Base-by-base conservation (phyloP, 2,888 invertebrate species). In the Eubasilissa splendida region DNA sequence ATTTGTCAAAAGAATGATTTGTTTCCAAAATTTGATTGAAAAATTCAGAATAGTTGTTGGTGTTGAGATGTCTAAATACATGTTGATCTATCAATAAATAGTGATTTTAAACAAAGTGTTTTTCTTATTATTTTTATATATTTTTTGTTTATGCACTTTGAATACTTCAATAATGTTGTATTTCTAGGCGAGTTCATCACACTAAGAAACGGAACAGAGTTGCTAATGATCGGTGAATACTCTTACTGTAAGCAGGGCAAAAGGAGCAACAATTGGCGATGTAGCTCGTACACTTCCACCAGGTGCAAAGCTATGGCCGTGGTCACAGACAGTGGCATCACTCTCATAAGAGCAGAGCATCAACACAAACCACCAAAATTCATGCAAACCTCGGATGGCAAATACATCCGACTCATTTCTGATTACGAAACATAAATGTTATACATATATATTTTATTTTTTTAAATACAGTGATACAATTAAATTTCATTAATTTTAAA, bases 301-400 rank as follows among this genome's bases (percentile, higher is more conserved):
- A 3, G 53, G 12, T 77, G 77, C 59, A 50, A 56, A n/a, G 42
- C 52, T 31, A 33, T 70, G 58, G 77, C 65, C 14, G 58, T 52
- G 11, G 52, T 70, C 33, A 54, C 56, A 70, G 70, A 70, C n/a
- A 22, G 52, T 12, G 52, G 53, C 12, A 22, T 68, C 7, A 56
- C 22, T 84, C 9, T 86, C 85, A 77, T 81, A 85, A n/a, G 87
- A 87, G 76, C 12, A 7, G 82, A 82, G 5, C 89, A 89, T 83
- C 88, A 87, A 77, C 89, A 90, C 80, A 87, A 86, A 1, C 88
- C 87, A 83, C 88, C 88, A 1, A 86, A 86, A 42, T 88, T 88
- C 82, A 88, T 87, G 81, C 85, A 53, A 12, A 53, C 71, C 14
- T 53, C 53, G n/a, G 14, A n/a, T 10, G 71, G 71, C 10, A 66